A percentile compares a stretch with the other conserved stretches of the same genome.
phyloP scores from a whole-genome alignment of 2,888 invertebrate species.

The Chorisops tibialis region DNA sequence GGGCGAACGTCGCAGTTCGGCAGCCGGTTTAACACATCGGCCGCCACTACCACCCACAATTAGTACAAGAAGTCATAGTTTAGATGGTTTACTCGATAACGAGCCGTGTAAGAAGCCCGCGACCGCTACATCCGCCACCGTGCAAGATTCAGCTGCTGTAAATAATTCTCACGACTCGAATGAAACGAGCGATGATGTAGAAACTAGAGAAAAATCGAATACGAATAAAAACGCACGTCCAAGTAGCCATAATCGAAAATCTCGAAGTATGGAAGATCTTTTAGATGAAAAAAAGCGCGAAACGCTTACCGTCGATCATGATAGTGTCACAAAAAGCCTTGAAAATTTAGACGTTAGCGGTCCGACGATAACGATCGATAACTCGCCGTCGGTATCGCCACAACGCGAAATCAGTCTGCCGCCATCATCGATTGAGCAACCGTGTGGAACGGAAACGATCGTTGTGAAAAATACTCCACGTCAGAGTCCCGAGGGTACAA shows the following conservation, averaged over 20 bases:
- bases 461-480: constrained; percentile 32
- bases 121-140: background rate
- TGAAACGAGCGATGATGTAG: constrained; percentile 39
- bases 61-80: constrained; percentile 58
- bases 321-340: constrained; percentile 51
- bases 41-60: constrained; percentile 46
- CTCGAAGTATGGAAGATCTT: constrained; percentile 64
- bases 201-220: constrained; percentile 30
- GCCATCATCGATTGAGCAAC: constrained; percentile 21
- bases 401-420: constrained; percentile 7
- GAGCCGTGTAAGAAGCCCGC: constrained; percentile 14
- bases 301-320: constrained; percentile 49
- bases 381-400: background rate
- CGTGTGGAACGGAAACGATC: constrained; percentile 1
- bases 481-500: constrained; percentile 50
- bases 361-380: constrained; percentile 23
- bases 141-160: constrained; percentile 9
- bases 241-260: constrained; percentile 52
- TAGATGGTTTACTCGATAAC: constrained; percentile 61
- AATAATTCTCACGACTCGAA: constrained; percentile 39
- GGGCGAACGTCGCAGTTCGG: constrained; percentile 45
- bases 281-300: constrained; percentile 53
- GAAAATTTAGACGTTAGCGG: constrained; percentile 42
- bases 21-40: constrained; percentile 46
- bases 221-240: background rate